Base-by-base conservation (phyloP, 2,113 vertebrate species). In the Neotoma lepida region DNA sequence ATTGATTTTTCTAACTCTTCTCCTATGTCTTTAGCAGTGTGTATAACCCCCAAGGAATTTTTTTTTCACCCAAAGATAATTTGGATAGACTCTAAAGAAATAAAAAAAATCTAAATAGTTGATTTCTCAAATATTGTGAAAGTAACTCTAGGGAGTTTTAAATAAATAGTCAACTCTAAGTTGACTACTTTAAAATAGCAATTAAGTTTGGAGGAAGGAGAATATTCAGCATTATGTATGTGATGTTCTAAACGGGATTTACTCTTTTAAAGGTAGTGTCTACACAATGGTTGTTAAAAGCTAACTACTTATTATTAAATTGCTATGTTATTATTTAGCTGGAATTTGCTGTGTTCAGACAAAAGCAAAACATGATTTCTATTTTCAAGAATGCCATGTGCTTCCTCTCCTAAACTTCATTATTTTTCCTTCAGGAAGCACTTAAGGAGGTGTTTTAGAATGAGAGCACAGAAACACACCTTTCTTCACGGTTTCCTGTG, bases 91-190 rank as follows among this genome's bases (percentile, higher is more conserved):
- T 95, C 68, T 85, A 95, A 90, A 85, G 89, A 87, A 20, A 78
- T 35, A 90, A 70, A n/a, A 70, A n/a, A 92, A 96, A 88, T 84
- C 6, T 81, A 85, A 94, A 86, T 92, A 93, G 61, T 4, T 86
- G 73, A 90, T 35, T 76, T 39, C 74, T 96, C 30, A 70, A 61
- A 92, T 28, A 87, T 35, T 64, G 28, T 58, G 86, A 84, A 78
- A 92, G 18, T 10, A 89, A 85, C 2, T 49, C 12, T 56, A 66
- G 28, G 66, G 7, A 85, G 77, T 81, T 90, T 68, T 90, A 76
- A 90, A 51, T 24, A 90, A 91, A 94, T 90, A 77, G 33, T 41
- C 58, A 84, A 76, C 39, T 85, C 58, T 92, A 92, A 81, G 33
- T 82, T 54, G 54, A 86, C 49, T 64, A 1, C 9, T 89, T 92